Conservation (phyloP, 2,797 vertebrate species). For the Microtus agrestis region DNA sequence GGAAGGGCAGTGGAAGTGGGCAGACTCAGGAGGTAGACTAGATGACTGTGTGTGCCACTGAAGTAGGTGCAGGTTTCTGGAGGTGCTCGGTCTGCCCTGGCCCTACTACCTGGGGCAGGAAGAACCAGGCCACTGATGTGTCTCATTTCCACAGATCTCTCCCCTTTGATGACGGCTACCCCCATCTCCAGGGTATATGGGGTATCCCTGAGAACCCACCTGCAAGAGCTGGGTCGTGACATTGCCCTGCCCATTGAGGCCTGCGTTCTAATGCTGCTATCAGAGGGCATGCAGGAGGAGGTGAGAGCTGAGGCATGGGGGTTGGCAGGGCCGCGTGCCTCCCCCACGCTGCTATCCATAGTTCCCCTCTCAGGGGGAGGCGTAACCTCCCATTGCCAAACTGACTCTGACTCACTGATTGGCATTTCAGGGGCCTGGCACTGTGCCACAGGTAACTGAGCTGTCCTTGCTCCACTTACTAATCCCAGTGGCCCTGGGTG, state of each 20-base stretch:
- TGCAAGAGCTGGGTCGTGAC: slow-evolving; percentile 89
- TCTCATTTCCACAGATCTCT: slow-evolving; percentile 82
- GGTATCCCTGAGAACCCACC: slow-evolving; percentile 91
- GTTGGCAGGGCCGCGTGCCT: accelerated
- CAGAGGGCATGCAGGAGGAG: slow-evolving; percentile 95
- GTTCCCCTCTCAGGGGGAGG: not conserved
- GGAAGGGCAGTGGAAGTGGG: not conserved
- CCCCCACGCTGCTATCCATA: not conserved
- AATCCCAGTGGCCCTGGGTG: not conserved
- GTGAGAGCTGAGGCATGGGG: slow-evolving; percentile 82
- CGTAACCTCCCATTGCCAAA: not conserved
- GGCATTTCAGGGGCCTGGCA: not conserved
- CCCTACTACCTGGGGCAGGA: not conserved
- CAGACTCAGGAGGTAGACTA: accelerated
- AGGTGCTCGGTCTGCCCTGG: not conserved
- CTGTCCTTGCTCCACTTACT: accelerated
- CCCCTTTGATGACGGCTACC: slow-evolving; percentile 67
- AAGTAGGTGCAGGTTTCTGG: not conserved
- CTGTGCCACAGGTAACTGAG: not conserved
- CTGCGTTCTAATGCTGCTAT: slow-evolving; percentile 95
- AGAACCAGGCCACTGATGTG: slow-evolving; percentile 46
- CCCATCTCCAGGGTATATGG: slow-evolving; percentile 91
- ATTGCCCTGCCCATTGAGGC: slow-evolving; percentile 96
- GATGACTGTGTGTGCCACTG: not conserved
- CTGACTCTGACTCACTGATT: accelerated